Evolutionary conservation across 2,888 invertebrate species (phyloP), one percentile per base, ranked within the genome.

Genomic region (Acronicta aceris): DNA sequence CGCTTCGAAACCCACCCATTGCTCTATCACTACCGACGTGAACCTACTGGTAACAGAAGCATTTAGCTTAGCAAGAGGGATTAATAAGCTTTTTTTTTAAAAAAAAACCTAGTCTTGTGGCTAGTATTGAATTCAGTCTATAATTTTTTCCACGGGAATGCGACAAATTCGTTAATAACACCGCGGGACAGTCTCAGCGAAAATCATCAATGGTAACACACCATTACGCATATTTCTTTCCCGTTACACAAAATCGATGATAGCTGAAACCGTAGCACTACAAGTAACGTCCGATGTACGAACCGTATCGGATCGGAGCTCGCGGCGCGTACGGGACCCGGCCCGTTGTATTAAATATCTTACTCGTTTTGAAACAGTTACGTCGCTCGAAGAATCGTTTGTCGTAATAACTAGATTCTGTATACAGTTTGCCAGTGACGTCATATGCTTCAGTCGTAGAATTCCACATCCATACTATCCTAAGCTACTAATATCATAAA

Each of bases 331-430:
- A 70, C 69, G 69, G 69, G 68, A 73, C 41, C 21, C 68, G 30
- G 40, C 36, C 69, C 68, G 73, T 70, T 70, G 72, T 69, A 60
- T 72, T 69, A 69, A 71, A 66, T 54, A 57, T 38, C 38, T 38
- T 65, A 54, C 70, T 54, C 38, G 59, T 62, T 65, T 59, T 43
- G 16, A 9, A 40, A 65, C 47, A 58, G 62, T 63, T 54, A 68
- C 53, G 17, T 43, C n/a, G 9, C 38, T 47, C 38, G 10, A 36
- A 65, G 58, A 63, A 40, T 36, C 40, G 15, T 13, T 63, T 36
- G 30, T 51, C 46, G 53, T 52, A 25, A 49, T 49, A 54, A 59
- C 38, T n/a, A n/a, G 48, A 27, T 40, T 48, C 41, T 51, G 36
- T 47, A 38, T 13, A 17, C 30, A 6, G 27, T 38, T 16, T 41